Base-by-base conservation (phyloP, 2,888 invertebrate species). In the Phaonia tiefii region DNA sequence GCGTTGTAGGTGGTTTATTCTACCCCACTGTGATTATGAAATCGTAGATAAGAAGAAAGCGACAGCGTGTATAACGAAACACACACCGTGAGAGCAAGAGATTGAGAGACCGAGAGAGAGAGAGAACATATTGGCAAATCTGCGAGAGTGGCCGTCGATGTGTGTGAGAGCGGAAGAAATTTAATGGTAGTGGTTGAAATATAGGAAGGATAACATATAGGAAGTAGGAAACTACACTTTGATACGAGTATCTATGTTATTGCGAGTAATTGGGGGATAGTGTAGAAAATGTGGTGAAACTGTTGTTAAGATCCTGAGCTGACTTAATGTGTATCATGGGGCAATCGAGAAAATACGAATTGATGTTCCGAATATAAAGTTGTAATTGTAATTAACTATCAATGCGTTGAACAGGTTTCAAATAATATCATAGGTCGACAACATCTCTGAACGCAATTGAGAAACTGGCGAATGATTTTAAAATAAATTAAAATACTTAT, bases 191-290 rank as follows among this genome's bases (percentile, higher is more conserved):
- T 54, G 60, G 37, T 63, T 75, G 60, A 75, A 67, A 77, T 66
- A 15, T 71, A 42, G 42, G 58, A 67, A 75, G 60, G 70, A 69
- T n/a, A n/a, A 54, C 56, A 25, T 56, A 71, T 63, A 78, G 56
- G 54, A 78, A 78, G 37, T 46, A n/a, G 49, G 51, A 75, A 8
- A 8, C 22, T 15, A 25, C 11, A 5, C 66, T 42, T 78, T 31
- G n/a, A n/a, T n/a, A n/a, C n/a, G n/a, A n/a, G 17, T 25, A 20
- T 58, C 44, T 58, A 42, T 44, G 20, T 39, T 37, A 65, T 67
- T 26, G 63, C 44, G n/a, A 25, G 37, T 75, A 56, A 51, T 42
- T 65, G 66, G 70, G 31, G 42, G 44, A 4, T 17, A 20, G 31
- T 31, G 39, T 31, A 31, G 4, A 31, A 31, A 31, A 31, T 31